Percentiles rank a stretch among this genome's conserved stretches.
These are phyloP conservation scores for Potamarius usumacintae DNA, from an alignment of 2,113 vertebrate species.

Conservation along the genomic window DNA sequence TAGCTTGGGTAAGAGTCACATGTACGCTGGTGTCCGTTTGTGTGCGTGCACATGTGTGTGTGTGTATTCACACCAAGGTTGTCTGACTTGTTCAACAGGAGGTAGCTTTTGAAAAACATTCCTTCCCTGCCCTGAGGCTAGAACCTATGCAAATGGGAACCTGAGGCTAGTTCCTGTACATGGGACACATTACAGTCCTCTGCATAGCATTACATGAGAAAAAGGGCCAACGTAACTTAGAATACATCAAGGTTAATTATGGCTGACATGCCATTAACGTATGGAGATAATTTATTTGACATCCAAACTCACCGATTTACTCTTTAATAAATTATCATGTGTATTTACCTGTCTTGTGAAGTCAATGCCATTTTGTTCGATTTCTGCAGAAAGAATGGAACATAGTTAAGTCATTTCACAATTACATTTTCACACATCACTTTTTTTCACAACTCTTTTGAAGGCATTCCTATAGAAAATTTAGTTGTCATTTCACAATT, in stretches of 20 bases:
- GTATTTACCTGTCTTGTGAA: conserved; percentile 88
- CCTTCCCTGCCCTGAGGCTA: conserved; percentile 69
- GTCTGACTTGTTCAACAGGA: conserved; percentile 62
- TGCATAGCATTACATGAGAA: conserved; percentile 38
- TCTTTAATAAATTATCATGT: background rate
- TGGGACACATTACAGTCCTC: conserved; percentile 17
- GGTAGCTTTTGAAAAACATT: conserved; percentile 63
- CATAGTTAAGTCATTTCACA: background rate
- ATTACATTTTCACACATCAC: background rate
- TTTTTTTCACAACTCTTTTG: background rate
- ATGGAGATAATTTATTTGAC: background rate
- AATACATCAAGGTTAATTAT: background rate
- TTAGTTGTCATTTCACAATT: background rate
- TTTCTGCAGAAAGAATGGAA: conserved; percentile 63
- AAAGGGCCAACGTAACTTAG: conserved; percentile 2
- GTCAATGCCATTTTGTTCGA: conserved; percentile 84
- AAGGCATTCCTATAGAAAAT: too few relatives aligned
- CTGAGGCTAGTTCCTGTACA: conserved; percentile 63
- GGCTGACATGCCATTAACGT: background rate
- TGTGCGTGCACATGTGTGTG: conserved; percentile 7
- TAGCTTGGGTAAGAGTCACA: background rate
- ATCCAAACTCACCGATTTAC: background rate
- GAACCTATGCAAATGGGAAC: conserved; percentile 74
- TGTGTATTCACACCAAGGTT: conserved; percentile 48
- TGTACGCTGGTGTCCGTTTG: conserved; percentile 21